Evolutionary conservation across 1,140 invertebrate genomes (phyloP).

Genomic region (Leptopilina boulardi): DNA sequence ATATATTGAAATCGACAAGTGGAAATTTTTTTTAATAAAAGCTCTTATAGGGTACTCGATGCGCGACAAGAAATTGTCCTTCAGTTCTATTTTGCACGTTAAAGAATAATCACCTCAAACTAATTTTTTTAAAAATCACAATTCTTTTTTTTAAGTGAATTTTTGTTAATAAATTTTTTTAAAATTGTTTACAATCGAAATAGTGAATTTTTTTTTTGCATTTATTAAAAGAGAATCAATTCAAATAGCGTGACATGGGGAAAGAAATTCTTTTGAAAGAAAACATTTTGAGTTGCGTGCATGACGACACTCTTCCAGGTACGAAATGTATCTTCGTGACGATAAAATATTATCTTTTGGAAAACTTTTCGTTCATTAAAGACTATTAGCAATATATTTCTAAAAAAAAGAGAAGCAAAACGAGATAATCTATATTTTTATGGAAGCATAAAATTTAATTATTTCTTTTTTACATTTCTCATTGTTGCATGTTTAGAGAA

Average conservation of each 20-base stretch:
- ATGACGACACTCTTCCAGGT: conserved; percentile 23
- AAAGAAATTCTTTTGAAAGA: neutral
- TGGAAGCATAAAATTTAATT: too few relatives aligned
- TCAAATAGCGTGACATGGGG: neutral
- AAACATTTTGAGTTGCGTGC: conserved; percentile 5
- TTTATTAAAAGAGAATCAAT: conserved; percentile 5
- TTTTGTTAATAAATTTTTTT: too few relatives aligned
- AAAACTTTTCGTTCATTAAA: neutral
- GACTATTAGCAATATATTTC: neutral
- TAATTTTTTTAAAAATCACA: neutral
- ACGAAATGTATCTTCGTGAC: conserved; percentile 27
- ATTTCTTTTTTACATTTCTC: neutral
- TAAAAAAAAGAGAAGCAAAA: neutral
- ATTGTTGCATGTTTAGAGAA: neutral
- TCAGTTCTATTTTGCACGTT: neutral
- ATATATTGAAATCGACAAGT: conserved; percentile 34
- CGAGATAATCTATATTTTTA: too few relatives aligned
- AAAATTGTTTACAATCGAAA: too few relatives aligned
- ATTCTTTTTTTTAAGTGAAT: too few relatives aligned
- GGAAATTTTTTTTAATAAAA: neutral
- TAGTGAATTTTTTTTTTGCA: neutral
- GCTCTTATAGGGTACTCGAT: neutral
- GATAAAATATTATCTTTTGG: conserved; percentile 14
- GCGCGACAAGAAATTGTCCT: neutral
- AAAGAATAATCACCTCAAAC: neutral